Percentiles rank a stretch among this genome's conserved stretches.
phyloP scores from a whole-genome alignment of 1,140 invertebrate genomes.

The Euschistus heros region DNA sequence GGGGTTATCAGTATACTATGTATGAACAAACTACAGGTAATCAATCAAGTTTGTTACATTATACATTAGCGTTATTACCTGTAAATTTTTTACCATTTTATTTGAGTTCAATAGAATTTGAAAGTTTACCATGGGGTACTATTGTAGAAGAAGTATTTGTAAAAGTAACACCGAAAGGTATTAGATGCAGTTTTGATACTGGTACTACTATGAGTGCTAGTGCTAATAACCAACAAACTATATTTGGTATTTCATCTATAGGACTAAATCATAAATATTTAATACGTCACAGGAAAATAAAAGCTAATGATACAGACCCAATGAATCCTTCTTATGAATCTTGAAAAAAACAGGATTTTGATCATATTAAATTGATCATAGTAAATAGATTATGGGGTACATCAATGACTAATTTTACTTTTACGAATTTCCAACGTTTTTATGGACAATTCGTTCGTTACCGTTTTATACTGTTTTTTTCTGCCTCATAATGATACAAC shows the following conservation, averaged over 20 bases:
- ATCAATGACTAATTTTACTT: background rate
- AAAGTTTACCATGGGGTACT: conserved; percentile 13
- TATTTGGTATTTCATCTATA: conserved; percentile 4
- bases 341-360: background rate
- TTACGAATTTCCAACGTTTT: background rate
- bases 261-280: too few relatives aligned
- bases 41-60: conserved; percentile 1
- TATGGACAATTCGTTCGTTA: background rate
- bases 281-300: conserved; percentile 7
- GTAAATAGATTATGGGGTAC: background rate
- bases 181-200: conserved; percentile 23
- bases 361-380: background rate
- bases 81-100: conserved; percentile 26
- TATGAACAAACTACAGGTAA: background rate
- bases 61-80: conserved; percentile 21
- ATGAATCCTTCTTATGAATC: too few relatives aligned
- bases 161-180: conserved; percentile 23
- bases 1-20: conserved; percentile 5
- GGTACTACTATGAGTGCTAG: conserved; percentile 16
- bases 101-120: conserved; percentile 22
- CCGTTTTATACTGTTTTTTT: too few relatives aligned
- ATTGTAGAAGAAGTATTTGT: conserved; percentile 19
- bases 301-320: background rate
- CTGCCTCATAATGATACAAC: background rate
- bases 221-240: too few relatives aligned